These are phyloP conservation scores for Olivierus martensii DNA, from an alignment of 1,140 invertebrate genomes.

Conservation along the genomic window DNA sequence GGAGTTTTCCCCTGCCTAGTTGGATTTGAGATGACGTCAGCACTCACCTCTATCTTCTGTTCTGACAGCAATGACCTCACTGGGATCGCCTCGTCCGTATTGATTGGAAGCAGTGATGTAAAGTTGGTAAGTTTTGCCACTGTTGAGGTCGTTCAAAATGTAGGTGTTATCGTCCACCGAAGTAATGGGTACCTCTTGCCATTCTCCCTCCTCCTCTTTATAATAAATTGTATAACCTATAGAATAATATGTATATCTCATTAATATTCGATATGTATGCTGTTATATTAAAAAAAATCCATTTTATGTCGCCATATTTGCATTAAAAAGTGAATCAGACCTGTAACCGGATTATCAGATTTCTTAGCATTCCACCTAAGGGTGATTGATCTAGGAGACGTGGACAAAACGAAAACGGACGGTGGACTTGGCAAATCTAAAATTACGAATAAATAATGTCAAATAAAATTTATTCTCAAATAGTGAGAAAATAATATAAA, in stretches of 20 bases:
- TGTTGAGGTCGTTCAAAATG: slow-evolving; percentile 7
- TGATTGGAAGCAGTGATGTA: slow-evolving; percentile 16
- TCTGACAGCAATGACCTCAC: slow-evolving; percentile 15
- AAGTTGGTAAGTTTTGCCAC: slow-evolving; percentile 17
- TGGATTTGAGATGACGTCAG: not conserved
- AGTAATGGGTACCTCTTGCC: slow-evolving; percentile 18
- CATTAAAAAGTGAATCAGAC: not conserved
- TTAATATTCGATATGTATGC: not conserved
- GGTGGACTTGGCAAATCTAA: slow-evolving; percentile 14
- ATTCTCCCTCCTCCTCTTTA: slow-evolving; percentile 14
- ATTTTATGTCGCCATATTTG: not conserved
- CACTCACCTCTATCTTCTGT: slow-evolving; percentile 17
- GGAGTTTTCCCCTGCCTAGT: not conserved
- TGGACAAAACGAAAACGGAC: slow-evolving; percentile 10
- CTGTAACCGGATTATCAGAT: slow-evolving; percentile 7
- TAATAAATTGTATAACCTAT: slow-evolving; percentile 18
- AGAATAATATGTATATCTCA: too few relatives aligned
- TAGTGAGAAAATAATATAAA: not conserved
- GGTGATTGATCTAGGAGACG: slow-evolving; percentile 10
- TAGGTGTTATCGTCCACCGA: slow-evolving; percentile 13
- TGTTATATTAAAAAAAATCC: not conserved
- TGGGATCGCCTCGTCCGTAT: slow-evolving; percentile 16
- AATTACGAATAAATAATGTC: not conserved
- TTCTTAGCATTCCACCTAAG: slow-evolving; percentile 10
- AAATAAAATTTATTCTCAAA: not conserved